Conservation (phyloP, 2,113 vertebrate species). For the Suncus etruscus region DNA sequence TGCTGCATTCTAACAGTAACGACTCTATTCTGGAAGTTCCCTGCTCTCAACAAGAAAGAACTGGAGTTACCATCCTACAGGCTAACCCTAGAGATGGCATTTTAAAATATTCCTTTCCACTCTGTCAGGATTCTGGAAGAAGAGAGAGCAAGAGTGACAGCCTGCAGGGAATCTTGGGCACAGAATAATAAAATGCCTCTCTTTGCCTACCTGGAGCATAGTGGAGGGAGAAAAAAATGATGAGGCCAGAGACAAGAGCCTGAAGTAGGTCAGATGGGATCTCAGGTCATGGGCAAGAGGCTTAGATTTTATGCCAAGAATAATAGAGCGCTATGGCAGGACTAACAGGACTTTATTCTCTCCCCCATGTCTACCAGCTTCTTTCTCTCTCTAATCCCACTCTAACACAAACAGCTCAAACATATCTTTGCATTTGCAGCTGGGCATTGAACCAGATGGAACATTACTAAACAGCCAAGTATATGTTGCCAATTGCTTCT, state of each 20-base stretch:
- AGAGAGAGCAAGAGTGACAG: neutral
- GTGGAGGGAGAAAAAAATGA: neutral
- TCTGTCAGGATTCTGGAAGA: neutral
- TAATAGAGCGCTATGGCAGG: neutral
- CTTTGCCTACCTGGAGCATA: neutral
- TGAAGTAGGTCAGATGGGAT: neutral
- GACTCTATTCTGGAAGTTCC: no score
- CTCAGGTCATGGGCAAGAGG: neutral
- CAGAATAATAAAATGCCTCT: neutral
- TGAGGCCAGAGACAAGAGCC: neutral
- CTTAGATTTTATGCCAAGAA: neutral
- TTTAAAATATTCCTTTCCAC: neutral
- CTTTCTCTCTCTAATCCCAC: neutral
- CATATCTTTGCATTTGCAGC: neutral
- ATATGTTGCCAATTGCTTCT: neutral
- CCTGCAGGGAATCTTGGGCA: neutral
- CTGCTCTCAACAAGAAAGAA: no score
- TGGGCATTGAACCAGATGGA: neutral
- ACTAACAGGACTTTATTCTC: neutral
- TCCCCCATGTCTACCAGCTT: neutral
- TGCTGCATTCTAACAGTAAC: no score
- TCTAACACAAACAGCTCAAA: neutral
- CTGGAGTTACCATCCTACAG: neutral
- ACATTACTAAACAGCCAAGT: neutral
- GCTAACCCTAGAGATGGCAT: neutral